Evolutionary conservation across 2,888 invertebrate genomes (phyloP), one percentile per base, ranked within the genome.

Genomic region (Conistra vaccinii): DNA sequence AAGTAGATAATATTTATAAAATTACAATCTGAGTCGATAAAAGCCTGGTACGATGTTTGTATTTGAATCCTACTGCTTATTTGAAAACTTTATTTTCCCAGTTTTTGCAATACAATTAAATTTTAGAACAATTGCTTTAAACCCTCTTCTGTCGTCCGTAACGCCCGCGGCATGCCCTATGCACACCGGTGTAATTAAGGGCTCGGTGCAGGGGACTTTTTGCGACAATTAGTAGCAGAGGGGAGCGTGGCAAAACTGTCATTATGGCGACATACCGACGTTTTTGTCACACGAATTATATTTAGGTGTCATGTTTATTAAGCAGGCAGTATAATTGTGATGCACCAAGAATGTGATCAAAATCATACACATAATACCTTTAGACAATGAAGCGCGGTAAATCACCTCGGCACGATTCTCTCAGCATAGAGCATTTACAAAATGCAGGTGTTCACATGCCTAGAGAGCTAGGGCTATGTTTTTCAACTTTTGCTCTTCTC

Each of bases 201-300:
- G 77, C 62, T 73, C 76, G 62, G 72, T 58, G 73, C 69, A 72
- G 80, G 90, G 88, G 80, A 73, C 86, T 88, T 90, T 91, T 91
- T 89, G 89, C 87, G 84, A 83, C 89, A 91, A 92, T 92, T 92
- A 91, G 89, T 81, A 75, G 14, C 51, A 63, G 68, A 84, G 84
- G 89, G 89, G 85, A 80, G 81, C 70, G 81, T 74, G 76, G 80
- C 85, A 84, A 85, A 80, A 78, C 69, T 75, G 85, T 77, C 78
- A 66, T 73, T 57, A 66, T 63, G 58, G 29, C 62, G 60, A 84
- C 69, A 80, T 80, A 80, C 75, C 78, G 39, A 79, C 63, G 68
- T 78, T 87, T 82, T 79, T 84, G 72, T 62, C 58, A 42, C 62
- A 26, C 32, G 48, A 74, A 82, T 69, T 75, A 62, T 51, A 57